phyloP scores from a whole-genome alignment of 2,113 vertebrate species.

The Alethe castanea region DNA sequence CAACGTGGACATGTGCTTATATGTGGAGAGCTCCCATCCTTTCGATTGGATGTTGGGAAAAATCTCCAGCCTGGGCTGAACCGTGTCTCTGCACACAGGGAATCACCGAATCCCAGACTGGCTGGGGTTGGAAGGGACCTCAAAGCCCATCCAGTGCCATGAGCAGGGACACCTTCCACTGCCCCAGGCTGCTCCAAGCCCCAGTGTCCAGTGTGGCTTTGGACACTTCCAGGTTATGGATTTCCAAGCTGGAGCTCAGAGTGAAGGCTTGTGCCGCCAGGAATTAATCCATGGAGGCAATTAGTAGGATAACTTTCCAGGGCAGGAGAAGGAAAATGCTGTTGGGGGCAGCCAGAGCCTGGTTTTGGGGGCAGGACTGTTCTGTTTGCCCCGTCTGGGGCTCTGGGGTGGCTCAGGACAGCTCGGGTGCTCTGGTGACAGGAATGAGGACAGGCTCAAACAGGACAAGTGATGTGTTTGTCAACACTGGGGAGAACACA shows the following conservation, averaged over 20 bases:
- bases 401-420: background rate
- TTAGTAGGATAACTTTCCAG: background rate
- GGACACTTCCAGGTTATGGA: background rate
- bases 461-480: background rate
- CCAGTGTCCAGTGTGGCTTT: accelerated
- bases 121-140: background rate
- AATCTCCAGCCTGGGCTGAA: background rate
- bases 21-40: background rate
- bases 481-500: background rate
- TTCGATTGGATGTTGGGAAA: background rate
- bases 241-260: background rate
- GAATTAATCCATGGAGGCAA: background rate
- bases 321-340: background rate
- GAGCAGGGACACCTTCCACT: background rate
- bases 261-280: background rate
- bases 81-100: accelerated
- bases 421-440: accelerated
- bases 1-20: accelerated
- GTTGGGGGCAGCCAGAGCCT: background rate
- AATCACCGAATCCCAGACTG: background rate
- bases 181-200: background rate
- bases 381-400: background rate
- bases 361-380: background rate
- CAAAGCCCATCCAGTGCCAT: background rate
- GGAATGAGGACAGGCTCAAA: background rate